Evolutionary conservation across 2,113 vertebrate species (phyloP).

Genomic region (Panthera uncia): DNA sequence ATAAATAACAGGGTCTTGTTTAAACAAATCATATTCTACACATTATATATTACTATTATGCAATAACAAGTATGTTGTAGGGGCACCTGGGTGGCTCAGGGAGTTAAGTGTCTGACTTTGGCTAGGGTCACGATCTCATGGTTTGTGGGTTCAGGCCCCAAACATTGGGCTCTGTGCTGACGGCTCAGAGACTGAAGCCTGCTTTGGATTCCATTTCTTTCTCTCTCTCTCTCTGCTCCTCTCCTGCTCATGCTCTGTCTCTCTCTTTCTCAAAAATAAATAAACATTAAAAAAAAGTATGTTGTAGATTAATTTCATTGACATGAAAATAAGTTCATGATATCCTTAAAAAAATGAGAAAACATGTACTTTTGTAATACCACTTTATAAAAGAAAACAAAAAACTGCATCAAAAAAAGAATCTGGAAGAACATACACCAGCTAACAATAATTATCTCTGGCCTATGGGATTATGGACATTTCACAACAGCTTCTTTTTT

Average conservation of each 20-base stretch:
- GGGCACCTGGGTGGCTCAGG: too few species aligned
- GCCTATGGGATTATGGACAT: neutral
- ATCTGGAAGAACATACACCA: neutral
- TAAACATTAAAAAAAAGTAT: neutral
- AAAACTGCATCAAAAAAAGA: neutral
- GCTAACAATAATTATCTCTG: conserved; percentile 13
- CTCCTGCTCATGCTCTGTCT: too few species aligned
- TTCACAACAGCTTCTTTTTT: conserved; percentile 2
- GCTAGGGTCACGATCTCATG: too few species aligned
- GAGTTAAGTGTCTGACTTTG: too few species aligned
- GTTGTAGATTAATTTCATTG: neutral
- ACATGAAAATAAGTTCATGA: conserved; percentile 13
- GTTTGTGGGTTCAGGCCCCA: too few species aligned
- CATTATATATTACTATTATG: conserved; percentile 17
- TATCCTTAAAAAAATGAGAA: conserved; percentile 7
- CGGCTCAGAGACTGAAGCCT: too few species aligned
- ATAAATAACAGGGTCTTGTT: neutral
- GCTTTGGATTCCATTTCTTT: too few species aligned
- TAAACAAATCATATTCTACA: conserved; percentile 4
- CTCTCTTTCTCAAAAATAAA: too few species aligned
- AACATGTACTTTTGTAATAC: neutral
- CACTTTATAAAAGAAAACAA: conserved; percentile 41
- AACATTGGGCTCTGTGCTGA: too few species aligned
- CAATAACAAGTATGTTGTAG: neutral
- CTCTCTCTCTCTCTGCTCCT: too few species aligned